phyloP scores from a whole-genome alignment of 2,888 invertebrate genomes.

The Xestia rhomboidea region DNA sequence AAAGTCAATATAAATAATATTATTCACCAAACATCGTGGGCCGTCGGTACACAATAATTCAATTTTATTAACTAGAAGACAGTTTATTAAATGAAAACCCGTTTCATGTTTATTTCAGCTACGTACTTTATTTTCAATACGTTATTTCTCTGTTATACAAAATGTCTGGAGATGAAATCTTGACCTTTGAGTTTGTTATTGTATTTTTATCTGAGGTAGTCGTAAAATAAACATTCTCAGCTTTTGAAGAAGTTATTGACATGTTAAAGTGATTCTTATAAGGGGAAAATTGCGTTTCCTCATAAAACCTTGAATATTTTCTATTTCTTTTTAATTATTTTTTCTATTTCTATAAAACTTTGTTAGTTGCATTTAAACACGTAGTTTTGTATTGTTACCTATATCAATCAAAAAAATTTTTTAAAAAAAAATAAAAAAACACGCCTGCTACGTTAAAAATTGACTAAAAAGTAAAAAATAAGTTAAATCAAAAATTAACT shows the following conservation, averaged over 20 bases:
- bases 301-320: too few relatives aligned
- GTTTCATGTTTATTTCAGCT: conserved; percentile 15
- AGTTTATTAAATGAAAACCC: background rate
- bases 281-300: background rate
- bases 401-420: too few relatives aligned
- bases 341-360: background rate
- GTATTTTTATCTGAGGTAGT: background rate
- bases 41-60: background rate
- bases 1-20: conserved; percentile 17
- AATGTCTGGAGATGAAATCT: background rate
- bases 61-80: conserved; percentile 3
- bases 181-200: background rate
- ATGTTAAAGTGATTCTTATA: background rate
- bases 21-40: background rate
- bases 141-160: background rate
- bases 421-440: too few relatives aligned
- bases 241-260: background rate
- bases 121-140: background rate
- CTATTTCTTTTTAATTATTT: background rate
- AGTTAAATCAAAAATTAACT: too few relatives aligned
- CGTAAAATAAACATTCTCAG: background rate
- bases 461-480: too few relatives aligned
- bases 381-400: too few relatives aligned
- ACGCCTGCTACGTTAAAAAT: too few relatives aligned
- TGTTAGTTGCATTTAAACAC: too few relatives aligned